These are phyloP conservation scores for Rhabdophis nuchalis DNA, from an alignment of 2,797 vertebrate genomes.

Conservation along the genomic window DNA sequence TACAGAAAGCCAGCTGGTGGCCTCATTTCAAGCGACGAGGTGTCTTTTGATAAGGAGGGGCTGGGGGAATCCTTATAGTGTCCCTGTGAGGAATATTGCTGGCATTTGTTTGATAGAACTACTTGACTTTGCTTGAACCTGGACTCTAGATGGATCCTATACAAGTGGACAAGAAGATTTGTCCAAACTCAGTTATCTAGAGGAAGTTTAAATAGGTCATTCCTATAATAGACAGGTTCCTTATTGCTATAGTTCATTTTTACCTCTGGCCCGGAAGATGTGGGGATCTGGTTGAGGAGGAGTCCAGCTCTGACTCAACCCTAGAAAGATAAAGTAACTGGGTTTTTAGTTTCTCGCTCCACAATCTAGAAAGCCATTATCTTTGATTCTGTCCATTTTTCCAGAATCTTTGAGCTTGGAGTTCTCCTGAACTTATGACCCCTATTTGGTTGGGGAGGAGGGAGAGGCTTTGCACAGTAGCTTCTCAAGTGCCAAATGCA, in stretches of 20 bases:
- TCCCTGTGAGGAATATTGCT: neutral
- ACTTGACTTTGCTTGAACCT: neutral
- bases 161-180: neutral
- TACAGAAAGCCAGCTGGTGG: neutral
- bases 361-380: neutral
- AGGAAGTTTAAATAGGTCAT: neutral
- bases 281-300: neutral
- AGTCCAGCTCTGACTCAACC: neutral
- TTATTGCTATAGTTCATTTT: neutral
- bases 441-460: neutral
- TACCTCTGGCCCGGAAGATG: neutral
- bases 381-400: neutral
- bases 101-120: neutral
- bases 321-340: neutral
- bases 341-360: neutral
- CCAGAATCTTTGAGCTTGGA: no score
- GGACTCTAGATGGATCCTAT: neutral
- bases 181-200: neutral
- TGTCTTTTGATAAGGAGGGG: neutral
- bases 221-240: neutral
- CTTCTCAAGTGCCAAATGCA: neutral
- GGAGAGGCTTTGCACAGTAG: neutral
- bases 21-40: neutral
- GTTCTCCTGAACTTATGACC: neutral
- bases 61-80: neutral